Evolutionary conservation across 2,113 vertebrate species (phyloP), one percentile per base, ranked within the genome.

Genomic region (Platycercus adscitus): DNA sequence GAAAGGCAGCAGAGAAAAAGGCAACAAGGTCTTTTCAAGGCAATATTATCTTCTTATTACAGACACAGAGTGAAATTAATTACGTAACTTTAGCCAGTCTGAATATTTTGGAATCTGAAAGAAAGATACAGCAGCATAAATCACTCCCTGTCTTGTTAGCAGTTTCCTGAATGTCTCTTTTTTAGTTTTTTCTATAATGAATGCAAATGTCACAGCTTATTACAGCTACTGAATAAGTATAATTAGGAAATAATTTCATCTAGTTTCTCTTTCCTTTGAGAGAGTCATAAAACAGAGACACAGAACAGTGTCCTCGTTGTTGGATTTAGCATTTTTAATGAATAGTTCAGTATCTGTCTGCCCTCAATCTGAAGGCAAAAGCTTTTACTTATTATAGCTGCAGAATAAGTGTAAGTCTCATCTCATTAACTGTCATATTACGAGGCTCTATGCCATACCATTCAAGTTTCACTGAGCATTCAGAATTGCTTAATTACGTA

Each of bases 401-500:
- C 91, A 97, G 96, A 96, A 37, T 91, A 97, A 97, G 91, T 96
- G 88, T 91, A 85, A 94, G 96, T 96, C 96, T 96, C 96, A 97
- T 96, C 97, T 97, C 97, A 96, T 98, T 98, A 98, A 96, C 95
- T 97, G 96, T 95, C 95, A 95, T 95, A 97, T 97, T 98, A 96
- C 88, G 70, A 97, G 96, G 84, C 95, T 96, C 89, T 43, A 81
- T 97, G 94, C 96, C 94, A 97, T 96, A 96, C 94, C 91, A 95
- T 98, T 96, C 89, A 96, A 97, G 90, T 97, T 97, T 91, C 97
- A 96, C 94, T 50, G 93, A 97, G 95, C 96, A 96, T 98, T 98
- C 95, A 96, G 93, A 97, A 97, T 97, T 96, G 93, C 96, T 98
- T 98, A 98, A 98, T 98, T 98, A 97, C 17, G 26, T 97, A 97